These are phyloP conservation scores for Takifugu ocellatus DNA, from an alignment of 2,797 vertebrate species.

Conservation along the genomic window DNA sequence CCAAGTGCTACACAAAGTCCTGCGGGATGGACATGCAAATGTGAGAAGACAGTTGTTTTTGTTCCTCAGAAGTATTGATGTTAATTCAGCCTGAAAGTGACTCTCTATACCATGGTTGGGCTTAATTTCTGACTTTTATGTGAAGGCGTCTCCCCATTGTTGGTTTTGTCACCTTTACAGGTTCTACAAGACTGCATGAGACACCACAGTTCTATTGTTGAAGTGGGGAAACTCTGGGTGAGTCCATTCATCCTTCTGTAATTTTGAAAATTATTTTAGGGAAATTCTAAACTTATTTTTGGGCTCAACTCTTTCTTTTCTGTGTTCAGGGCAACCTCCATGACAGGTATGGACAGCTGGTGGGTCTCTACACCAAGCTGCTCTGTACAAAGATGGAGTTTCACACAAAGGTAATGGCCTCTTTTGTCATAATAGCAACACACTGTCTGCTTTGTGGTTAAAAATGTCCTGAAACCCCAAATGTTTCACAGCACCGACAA, in stretches of 20 bases:
- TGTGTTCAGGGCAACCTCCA: constrained; percentile 83
- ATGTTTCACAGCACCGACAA: constrained; percentile 79
- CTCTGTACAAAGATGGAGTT: constrained; percentile 93
- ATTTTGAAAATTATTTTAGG: no score
- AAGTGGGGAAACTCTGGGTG: constrained; percentile 89
- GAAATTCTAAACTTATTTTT: neutral
- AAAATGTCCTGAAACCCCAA: neutral
- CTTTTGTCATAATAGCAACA: neutral
- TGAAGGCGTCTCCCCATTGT: constrained; percentile 1
- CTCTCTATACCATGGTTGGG: neutral
- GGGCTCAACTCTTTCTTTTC: neutral
- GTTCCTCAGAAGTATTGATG: no score
- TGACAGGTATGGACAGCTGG: constrained; percentile 90
- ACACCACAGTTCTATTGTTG: constrained; percentile 86
- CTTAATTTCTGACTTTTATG: neutral
- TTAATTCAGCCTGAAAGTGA: no score
- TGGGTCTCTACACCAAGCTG: constrained; percentile 83
- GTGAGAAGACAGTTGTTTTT: constrained; percentile 69
- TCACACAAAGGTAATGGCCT: constrained; percentile 82
- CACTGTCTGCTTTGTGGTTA: neutral
- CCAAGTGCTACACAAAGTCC: constrained; percentile 93
- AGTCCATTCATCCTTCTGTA: constrained; percentile 48
- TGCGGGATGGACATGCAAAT: constrained; percentile 91
- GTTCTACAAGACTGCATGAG: constrained; percentile 96
- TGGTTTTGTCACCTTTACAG: constrained; percentile 66